Evolutionary conservation across 2,888 invertebrate species (phyloP).

Genomic region (Micoletzkya japonica): DNA sequence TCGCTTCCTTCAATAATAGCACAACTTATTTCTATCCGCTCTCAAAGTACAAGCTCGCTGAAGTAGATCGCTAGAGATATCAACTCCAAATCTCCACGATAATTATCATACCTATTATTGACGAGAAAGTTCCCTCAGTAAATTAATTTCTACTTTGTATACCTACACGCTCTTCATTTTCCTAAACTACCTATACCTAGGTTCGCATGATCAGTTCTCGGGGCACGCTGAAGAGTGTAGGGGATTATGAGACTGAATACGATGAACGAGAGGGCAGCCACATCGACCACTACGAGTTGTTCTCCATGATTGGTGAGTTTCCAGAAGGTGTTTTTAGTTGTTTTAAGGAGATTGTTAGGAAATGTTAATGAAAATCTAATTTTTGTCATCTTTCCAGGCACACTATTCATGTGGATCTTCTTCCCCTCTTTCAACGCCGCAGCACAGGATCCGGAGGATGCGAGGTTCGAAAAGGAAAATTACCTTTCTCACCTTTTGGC

Average conservation of each 20-base stretch:
- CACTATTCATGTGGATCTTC: slow-evolving; percentile 90
- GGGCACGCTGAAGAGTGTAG: slow-evolving; percentile 35
- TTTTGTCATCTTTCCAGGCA: slow-evolving; percentile 71
- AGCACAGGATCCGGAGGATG: slow-evolving; percentile 65
- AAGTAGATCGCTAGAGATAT: too few species aligned
- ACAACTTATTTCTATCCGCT: too few species aligned
- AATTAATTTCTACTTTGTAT: too few species aligned
- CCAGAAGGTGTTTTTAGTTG: too few species aligned
- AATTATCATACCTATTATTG: too few species aligned
- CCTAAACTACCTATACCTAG: too few species aligned
- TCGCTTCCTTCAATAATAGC: too few species aligned
- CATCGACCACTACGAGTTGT: slow-evolving; percentile 83
- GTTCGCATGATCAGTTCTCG: slow-evolving; percentile 4
- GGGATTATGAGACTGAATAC: slow-evolving; percentile 53
- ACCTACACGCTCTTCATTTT: too few species aligned
- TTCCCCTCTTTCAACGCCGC: slow-evolving; percentile 94
- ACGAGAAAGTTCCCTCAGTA: too few species aligned
- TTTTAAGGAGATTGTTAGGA: background rate
- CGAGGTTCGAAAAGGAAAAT: slow-evolving; percentile 67
- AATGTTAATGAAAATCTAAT: background rate
- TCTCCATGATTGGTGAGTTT: slow-evolving; percentile 88
- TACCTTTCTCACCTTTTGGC: background rate
- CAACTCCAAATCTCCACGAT: too few species aligned
- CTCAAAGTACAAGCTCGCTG: too few species aligned
- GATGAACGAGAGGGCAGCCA: slow-evolving; percentile 71